Percentiles rank a stretch among this genome's conserved stretches.
These are phyloP conservation scores for Crossocerus cetratus DNA, from an alignment of 2,888 invertebrate genomes.

Conservation along the genomic window DNA sequence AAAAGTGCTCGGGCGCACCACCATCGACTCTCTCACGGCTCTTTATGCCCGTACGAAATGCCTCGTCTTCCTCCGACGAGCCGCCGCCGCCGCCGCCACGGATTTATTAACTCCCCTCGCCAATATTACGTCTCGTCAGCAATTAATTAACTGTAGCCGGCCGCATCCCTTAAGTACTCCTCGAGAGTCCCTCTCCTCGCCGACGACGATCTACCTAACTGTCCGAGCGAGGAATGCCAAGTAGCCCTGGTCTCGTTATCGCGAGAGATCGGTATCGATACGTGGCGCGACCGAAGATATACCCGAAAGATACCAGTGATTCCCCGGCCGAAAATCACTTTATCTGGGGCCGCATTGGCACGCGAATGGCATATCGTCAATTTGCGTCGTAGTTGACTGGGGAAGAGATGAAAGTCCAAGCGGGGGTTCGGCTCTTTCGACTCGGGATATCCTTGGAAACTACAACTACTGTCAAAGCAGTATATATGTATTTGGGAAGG, in stretches of 20 bases:
- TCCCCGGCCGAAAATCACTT: slow-evolving; percentile 6
- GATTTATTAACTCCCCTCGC: slow-evolving; percentile 26
- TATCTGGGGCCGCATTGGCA: slow-evolving; percentile 12
- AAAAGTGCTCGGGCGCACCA: slow-evolving; percentile 65
- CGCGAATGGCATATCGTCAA: neutral
- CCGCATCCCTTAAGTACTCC: too few species aligned
- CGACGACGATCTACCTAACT: neutral
- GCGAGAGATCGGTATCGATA: slow-evolving; percentile 29
- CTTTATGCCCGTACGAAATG: slow-evolving; percentile 51
- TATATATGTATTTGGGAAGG: neutral
- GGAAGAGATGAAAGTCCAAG: too few species aligned
- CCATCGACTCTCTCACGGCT: slow-evolving; percentile 66
- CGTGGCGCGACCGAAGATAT: neutral
- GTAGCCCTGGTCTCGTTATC: slow-evolving; percentile 28
- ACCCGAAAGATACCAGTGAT: slow-evolving; percentile 10
- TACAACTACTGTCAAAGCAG: too few species aligned
- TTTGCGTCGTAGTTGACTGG: too few species aligned
- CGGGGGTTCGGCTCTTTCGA: too few species aligned
- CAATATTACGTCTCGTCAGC: slow-evolving; percentile 7
- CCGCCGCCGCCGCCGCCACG: too few species aligned
- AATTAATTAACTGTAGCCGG: neutral
- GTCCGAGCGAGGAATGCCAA: too few species aligned
- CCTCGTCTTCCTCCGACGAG: slow-evolving; percentile 39
- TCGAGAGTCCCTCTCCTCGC: neutral
- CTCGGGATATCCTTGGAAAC: too few species aligned